Conservation (phyloP, 2,888 invertebrate genomes). For the Eupeodes luniger region DNA sequence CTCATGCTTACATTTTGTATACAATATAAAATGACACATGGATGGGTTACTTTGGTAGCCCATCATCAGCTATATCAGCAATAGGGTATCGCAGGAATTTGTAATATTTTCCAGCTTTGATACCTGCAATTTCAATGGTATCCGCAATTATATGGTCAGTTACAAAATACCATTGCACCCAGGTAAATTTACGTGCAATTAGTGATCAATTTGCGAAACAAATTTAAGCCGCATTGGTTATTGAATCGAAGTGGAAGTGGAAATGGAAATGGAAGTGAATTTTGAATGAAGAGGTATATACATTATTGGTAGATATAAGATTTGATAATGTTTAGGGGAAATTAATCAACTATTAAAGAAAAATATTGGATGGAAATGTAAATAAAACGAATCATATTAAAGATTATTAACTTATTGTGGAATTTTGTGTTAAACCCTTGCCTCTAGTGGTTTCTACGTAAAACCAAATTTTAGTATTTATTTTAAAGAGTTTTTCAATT, state of each 20-base stretch:
- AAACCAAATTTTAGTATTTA: too few relatives aligned
- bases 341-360: background rate
- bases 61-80: background rate
- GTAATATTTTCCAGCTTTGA: constrained; percentile 17
- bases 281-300: background rate
- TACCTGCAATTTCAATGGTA: constrained; percentile 19
- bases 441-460: too few relatives aligned
- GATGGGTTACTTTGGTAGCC: constrained; percentile 4
- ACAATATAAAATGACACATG: background rate
- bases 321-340: background rate
- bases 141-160: constrained; percentile 64
- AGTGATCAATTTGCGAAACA: constrained; percentile 58
- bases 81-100: constrained; percentile 12
- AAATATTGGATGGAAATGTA: background rate
- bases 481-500: too few relatives aligned
- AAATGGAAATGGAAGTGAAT: background rate
- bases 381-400: background rate
- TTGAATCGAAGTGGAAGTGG: background rate
- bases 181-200: constrained; percentile 50
- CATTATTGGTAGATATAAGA: background rate
- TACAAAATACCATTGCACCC: constrained; percentile 47
- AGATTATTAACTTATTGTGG: too few relatives aligned
- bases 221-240: constrained; percentile 32
- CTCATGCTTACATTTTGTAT: constrained; percentile 26
- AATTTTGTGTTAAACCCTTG: too few relatives aligned